A percentile compares a stretch with the other conserved stretches of the same genome.
phyloP scores from a whole-genome alignment of 1,140 invertebrate species.

The Pomphorhynchus laevis region DNA sequence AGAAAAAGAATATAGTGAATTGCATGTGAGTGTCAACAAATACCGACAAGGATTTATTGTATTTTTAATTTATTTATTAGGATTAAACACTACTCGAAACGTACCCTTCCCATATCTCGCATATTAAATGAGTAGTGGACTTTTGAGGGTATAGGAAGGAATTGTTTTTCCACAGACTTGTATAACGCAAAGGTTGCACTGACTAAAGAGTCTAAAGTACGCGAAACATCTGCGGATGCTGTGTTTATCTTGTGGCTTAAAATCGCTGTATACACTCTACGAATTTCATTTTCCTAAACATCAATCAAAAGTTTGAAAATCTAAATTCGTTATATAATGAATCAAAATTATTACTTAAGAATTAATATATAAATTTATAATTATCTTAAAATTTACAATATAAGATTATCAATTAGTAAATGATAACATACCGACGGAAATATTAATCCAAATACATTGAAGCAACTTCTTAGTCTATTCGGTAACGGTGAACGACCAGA shows the following conservation, averaged over 20 bases:
- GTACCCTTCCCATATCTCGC: slow-evolving; percentile 39
- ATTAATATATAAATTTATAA: not conserved
- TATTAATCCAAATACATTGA: slow-evolving; percentile 42
- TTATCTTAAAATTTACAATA: too few relatives aligned
- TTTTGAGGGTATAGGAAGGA: slow-evolving; percentile 45
- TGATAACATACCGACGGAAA: slow-evolving; percentile 27
- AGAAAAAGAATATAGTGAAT: too few relatives aligned
- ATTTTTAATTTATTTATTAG: not conserved
- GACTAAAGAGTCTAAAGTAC: slow-evolving; percentile 25
- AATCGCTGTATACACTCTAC: too few relatives aligned
- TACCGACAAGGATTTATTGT: too few relatives aligned
- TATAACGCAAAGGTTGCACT: slow-evolving; percentile 36
- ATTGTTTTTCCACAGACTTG: slow-evolving; percentile 28
- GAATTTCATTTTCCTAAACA: slow-evolving; percentile 29
- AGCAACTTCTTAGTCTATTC: slow-evolving; percentile 33
- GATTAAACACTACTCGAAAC: not conserved
- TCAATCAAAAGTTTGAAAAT: slow-evolving; percentile 3
- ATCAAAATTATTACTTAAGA: not conserved
- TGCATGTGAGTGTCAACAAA: not conserved
- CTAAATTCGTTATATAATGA: not conserved
- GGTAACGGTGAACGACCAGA: slow-evolving; percentile 38
- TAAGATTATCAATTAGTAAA: not conserved
- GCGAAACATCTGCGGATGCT: slow-evolving; percentile 37
- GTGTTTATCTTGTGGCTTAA: slow-evolving; percentile 40
- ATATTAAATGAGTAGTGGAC: slow-evolving; percentile 56